A percentile compares a stretch with the other conserved stretches of the same genome.
phyloP scores from a whole-genome alignment of 2,113 vertebrate species.

The Stercorarius parasiticus region DNA sequence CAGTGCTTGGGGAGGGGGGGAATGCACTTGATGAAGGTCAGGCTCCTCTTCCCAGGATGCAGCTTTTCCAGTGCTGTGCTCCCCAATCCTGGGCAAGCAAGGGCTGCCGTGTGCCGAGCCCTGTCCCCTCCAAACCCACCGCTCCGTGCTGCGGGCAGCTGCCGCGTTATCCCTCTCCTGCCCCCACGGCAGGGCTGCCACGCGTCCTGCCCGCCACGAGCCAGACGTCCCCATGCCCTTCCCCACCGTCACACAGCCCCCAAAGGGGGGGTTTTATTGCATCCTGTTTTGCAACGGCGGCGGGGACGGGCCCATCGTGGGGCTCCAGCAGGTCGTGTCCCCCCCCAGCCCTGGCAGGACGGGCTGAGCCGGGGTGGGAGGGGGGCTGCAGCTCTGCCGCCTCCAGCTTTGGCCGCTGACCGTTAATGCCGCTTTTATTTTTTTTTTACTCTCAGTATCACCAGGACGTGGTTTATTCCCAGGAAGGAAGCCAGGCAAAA shows the following conservation, averaged over 20 bases:
- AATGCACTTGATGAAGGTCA: fast-evolving
- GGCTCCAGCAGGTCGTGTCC: not conserved
- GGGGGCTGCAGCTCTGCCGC: not conserved
- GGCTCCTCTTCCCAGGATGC: not conserved
- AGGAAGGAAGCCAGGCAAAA: slow-evolving; percentile 38
- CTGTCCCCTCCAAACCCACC: fast-evolving
- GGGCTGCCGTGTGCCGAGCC: not conserved
- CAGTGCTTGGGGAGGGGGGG: not conserved
- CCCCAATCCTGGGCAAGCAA: not conserved
- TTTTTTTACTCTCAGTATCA: not conserved
- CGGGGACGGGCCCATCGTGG: fast-evolving
- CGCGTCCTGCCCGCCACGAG: fast-evolving
- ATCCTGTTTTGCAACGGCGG: not conserved
- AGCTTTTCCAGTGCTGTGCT: not conserved
- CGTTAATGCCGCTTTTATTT: not conserved
- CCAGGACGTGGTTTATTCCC: slow-evolving; percentile 40
- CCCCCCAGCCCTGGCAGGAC: fast-evolving
- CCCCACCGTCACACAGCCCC: not conserved
- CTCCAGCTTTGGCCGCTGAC: not conserved
- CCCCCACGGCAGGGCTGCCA: fast-evolving
- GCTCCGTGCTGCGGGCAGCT: not conserved
- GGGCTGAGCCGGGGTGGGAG: fast-evolving
- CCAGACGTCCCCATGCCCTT: not conserved
- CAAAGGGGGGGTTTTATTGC: not conserved
- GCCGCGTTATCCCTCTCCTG: fast-evolving